phyloP scores from a whole-genome alignment of 2,797 vertebrate genomes.

The Gambelia wislizenii region DNA sequence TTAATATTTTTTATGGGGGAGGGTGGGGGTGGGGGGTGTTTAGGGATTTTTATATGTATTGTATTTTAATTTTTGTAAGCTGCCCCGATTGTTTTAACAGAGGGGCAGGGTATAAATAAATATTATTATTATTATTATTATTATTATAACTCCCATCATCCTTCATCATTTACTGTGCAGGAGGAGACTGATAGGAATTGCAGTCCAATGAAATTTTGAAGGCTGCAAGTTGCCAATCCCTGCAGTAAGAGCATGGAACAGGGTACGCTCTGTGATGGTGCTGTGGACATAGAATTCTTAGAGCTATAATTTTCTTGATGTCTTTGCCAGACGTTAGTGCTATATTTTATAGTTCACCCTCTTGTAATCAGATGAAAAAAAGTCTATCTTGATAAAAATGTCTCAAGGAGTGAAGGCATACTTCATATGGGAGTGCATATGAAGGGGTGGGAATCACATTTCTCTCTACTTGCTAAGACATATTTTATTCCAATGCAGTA shows the following conservation, averaged over 20 bases:
- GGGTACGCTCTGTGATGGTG: too few relatives aligned
- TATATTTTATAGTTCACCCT: not conserved
- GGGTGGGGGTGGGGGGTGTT: too few relatives aligned
- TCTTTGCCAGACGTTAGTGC: not conserved
- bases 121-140: too few relatives aligned
- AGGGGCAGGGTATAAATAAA: too few relatives aligned
- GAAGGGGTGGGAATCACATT: not conserved
- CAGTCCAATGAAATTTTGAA: not conserved
- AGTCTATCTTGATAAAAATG: not conserved
- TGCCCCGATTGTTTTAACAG: too few relatives aligned
- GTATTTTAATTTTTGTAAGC: too few relatives aligned
- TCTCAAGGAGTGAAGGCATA: not conserved
- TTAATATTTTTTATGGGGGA: too few relatives aligned
- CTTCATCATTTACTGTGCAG: not conserved
- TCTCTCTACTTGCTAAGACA: conserved; percentile 7
- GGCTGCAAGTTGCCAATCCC: not conserved
- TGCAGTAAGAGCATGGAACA: not conserved
- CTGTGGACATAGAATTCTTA: not conserved
- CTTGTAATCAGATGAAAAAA: not conserved
- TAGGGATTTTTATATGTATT: too few relatives aligned
- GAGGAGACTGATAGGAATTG: not conserved
- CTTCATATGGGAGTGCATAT: conserved; percentile 17
- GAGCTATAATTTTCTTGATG: not conserved
- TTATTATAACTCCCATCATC: not conserved
- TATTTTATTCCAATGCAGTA: not conserved